Conservation (phyloP, 1,140 invertebrate species). For the Spodoptera litura region DNA sequence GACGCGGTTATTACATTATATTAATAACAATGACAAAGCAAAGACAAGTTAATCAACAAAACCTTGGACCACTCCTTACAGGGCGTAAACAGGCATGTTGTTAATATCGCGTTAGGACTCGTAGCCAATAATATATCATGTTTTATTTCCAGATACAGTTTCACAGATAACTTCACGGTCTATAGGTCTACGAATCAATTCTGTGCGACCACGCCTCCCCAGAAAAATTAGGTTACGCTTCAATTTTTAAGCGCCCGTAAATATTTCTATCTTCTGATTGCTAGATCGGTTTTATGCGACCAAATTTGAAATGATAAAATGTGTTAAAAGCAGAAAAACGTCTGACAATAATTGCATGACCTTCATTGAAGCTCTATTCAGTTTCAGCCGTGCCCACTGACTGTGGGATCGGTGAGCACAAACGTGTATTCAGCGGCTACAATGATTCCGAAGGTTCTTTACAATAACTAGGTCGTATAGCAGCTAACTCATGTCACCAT, state of each 20-base stretch:
- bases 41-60: no score
- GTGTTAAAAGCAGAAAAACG: constrained; percentile 8
- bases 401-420: constrained; percentile 24
- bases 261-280: background rate
- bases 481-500: background rate
- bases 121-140: background rate
- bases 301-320: constrained; percentile 4
- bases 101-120: no score
- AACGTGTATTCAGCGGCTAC: constrained; percentile 16
- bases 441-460: constrained; percentile 24
- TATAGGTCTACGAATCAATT: constrained; percentile 15
- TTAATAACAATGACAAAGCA: no score
- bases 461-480: constrained; percentile 8
- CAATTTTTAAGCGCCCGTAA: constrained; percentile 14
- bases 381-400: constrained; percentile 36
- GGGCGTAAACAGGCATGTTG: no score
- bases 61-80: no score
- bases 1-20: no score
- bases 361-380: constrained; percentile 35
- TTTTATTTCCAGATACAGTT: constrained; percentile 4
- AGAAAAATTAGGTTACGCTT: constrained; percentile 16
- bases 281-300: constrained; percentile 6
- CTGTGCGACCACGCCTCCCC: constrained; percentile 9
- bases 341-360: constrained; percentile 32
- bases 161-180: background rate